Conservation (phyloP, 2,888 invertebrate species). For the Aporophyla lueneburgensis region DNA sequence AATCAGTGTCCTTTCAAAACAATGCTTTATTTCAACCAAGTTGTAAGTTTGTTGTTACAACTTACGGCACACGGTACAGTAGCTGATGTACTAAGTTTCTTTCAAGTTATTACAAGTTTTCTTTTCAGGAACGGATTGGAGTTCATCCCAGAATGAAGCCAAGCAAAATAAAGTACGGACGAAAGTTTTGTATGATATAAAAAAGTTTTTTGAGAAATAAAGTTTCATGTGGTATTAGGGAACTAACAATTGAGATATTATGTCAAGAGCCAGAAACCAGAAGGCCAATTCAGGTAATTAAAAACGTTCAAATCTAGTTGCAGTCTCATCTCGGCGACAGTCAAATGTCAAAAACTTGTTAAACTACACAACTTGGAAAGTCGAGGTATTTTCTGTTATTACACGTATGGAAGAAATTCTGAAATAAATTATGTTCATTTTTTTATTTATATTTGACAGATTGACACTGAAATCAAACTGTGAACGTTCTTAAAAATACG, state of each 20-base stretch:
- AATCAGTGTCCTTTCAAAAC: constrained; percentile 12
- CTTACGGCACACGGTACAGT: not conserved
- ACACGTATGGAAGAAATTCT: too few relatives aligned
- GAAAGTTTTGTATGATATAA: constrained; percentile 14
- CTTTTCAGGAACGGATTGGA: constrained; percentile 28
- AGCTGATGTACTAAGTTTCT: constrained; percentile 34
- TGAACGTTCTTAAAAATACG: too few relatives aligned
- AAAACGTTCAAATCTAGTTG: too few relatives aligned
- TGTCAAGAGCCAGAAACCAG: too few relatives aligned
- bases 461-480: too few relatives aligned
- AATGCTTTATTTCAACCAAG: constrained; percentile 3
- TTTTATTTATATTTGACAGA: too few relatives aligned
- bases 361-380: too few relatives aligned
- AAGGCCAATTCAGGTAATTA: too few relatives aligned
- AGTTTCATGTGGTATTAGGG: not conserved
- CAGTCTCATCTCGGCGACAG: too few relatives aligned
- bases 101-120: constrained; percentile 48
- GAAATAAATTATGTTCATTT: too few relatives aligned
- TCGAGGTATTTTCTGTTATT: too few relatives aligned
- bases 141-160: constrained; percentile 19
- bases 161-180: constrained; percentile 15
- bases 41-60: constrained; percentile 18
- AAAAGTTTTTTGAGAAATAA: not conserved
- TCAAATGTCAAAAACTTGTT: too few relatives aligned
- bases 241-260: not conserved